These are phyloP conservation scores for Tachysurus vachellii DNA, from an alignment of 2,113 vertebrate species.

Conservation along the genomic window DNA sequence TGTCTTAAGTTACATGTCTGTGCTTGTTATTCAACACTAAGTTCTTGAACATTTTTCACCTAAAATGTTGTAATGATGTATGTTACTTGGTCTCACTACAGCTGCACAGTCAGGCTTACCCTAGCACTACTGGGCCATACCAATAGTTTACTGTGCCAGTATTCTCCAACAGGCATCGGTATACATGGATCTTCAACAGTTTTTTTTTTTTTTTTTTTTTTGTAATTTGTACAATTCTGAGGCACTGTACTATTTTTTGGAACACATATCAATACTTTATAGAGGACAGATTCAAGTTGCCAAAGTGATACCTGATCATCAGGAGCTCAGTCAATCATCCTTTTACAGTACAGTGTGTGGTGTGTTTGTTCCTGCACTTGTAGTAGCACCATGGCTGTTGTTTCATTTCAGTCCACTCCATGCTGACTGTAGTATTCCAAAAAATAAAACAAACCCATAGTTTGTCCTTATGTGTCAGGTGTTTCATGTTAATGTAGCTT, in stretches of 20 bases:
- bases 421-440: conserved; percentile 68
- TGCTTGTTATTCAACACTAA: not conserved
- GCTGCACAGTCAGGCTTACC: conserved; percentile 61
- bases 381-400: conserved; percentile 63
- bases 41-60: conserved; percentile 49
- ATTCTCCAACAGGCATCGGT: conserved; percentile 38
- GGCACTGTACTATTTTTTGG: conserved; percentile 65
- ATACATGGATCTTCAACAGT: conserved; percentile 53
- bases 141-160: conserved; percentile 64
- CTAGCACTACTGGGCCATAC: conserved; percentile 44
- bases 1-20: conserved; percentile 2
- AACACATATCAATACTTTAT: conserved; percentile 41
- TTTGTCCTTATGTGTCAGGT: conserved; percentile 59
- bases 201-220: conserved; percentile 48
- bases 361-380: conserved; percentile 60
- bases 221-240: conserved; percentile 59
- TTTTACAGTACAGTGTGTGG: conserved; percentile 58
- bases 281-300: conserved; percentile 50
- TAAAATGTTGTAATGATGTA: conserved; percentile 64
- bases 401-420: conserved; percentile 59
- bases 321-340: conserved; percentile 56
- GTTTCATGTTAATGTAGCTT: conserved; percentile 20
- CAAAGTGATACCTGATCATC: conserved; percentile 65
- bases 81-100: conserved; percentile 66
- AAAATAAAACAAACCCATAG: conserved; percentile 70